phyloP scores from a whole-genome alignment of 37 sponge, comb jelly and placozoan genomes.

The Petrosia ficiformis region DNA sequence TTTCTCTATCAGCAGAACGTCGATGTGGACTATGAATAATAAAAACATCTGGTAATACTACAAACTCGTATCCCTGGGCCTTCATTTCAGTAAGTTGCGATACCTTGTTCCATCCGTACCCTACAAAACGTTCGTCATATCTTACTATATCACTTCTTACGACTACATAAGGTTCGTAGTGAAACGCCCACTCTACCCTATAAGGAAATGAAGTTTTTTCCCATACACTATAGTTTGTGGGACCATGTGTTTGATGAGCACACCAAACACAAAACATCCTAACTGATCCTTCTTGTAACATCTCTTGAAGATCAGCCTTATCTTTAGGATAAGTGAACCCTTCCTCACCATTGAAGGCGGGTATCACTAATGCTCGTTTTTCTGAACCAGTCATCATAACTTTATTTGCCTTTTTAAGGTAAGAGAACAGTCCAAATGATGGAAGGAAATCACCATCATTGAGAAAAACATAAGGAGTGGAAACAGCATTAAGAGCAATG shows the following conservation, averaged over 20 bases:
- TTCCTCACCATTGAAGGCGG: slow-evolving; percentile 87
- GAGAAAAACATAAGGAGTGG: slow-evolving; percentile 60
- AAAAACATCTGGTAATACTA: too few species aligned
- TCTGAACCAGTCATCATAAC: not conserved
- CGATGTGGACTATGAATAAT: too few species aligned
- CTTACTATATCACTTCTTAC: too few species aligned
- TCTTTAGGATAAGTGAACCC: slow-evolving; percentile 45
- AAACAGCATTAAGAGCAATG: slow-evolving; percentile 60
- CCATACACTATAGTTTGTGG: slow-evolving; percentile 83
- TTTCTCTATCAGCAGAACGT: too few species aligned
- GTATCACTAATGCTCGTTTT: slow-evolving; percentile 65
- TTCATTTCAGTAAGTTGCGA: too few species aligned
- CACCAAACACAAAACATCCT: slow-evolving; percentile 73
- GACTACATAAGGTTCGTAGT: too few species aligned
- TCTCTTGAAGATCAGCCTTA: slow-evolving; percentile 47
- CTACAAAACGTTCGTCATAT: too few species aligned
- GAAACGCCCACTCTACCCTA: too few species aligned
- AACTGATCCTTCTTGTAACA: slow-evolving; percentile 42
- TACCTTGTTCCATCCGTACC: too few species aligned
- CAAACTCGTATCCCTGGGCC: too few species aligned
- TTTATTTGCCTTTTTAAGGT: slow-evolving; percentile 30
- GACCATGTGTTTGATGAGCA: slow-evolving; percentile 66
- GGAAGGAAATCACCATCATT: slow-evolving; percentile 86
- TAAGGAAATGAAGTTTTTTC: slow-evolving; percentile 44
- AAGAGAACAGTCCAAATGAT: slow-evolving; percentile 43